Evolutionary conservation across 2,113 vertebrate species (phyloP), one percentile per base, ranked within the genome.

Genomic region (Apistogramma diplotaenia): DNA sequence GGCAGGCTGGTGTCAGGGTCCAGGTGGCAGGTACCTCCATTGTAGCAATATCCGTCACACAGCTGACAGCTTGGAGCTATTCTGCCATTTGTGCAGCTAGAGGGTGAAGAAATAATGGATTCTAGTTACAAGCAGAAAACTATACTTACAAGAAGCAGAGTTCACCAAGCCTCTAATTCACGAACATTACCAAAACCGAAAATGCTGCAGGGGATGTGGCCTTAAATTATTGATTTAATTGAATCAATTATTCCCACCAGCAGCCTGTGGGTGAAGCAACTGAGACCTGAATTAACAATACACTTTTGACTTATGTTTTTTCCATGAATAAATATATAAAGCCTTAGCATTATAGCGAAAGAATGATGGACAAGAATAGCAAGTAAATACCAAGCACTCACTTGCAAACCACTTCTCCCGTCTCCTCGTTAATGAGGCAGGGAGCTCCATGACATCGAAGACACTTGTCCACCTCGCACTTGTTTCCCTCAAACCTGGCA

Each of bases 1-100:
- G 97, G 98, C 79, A 98, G 90, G 85, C 96, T 99, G 92, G 97
- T 98, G 94, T 99, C 97, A 1, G 97, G 96, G 94, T 99, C 98
- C 94, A 99, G 96, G 85, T 98, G 97, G 93, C 98, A 99, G 8
- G 96, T 98, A 86, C 98, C 98, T 85, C 97, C 97, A 62, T 99
- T 99, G 94, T 99, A 99, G 91, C 98, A 99, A 96, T 97, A 99
- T 78, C 98, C 98, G 71, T 99, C 98, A 96, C 98, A 99, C 84
- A 99, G 94, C 90, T 99, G 97, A 93, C 98, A 99, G 91, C 97
- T 98, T 21, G 97, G 96, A 74, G 98, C 97, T 81, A 99, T 96
- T 94, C 98, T 97, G 87, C 98, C 98, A 88, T 98, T 99, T 85
- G 96, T 98, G 93, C 98, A 99, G 93, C 98, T 99, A 93, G 61